Conservation (phyloP, 35 echinoderm and acorn worm species). For the Apostichopus californicus region DNA sequence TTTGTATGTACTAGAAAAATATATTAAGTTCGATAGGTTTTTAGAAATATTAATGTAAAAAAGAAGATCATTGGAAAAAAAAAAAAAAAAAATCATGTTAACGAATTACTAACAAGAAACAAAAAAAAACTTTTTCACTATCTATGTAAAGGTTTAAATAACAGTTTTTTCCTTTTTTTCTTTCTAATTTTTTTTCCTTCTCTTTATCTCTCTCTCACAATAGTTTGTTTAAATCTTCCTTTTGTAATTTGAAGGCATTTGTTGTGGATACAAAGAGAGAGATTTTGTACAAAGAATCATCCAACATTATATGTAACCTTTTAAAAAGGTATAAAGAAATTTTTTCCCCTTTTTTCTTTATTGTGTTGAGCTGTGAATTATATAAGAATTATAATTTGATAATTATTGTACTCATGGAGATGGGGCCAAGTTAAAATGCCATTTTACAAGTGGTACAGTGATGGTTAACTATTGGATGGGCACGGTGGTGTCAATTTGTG, state of each 20-base stretch:
- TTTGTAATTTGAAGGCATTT: background rate
- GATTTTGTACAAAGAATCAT: background rate
- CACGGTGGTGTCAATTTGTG: no score
- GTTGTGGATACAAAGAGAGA: background rate
- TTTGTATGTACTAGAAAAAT: background rate
- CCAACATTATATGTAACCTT: background rate
- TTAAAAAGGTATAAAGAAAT: background rate
- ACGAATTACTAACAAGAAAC: background rate
- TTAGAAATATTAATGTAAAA: background rate
- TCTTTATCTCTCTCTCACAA: background rate
- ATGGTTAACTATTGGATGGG: no score
- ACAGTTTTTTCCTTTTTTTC: background rate
- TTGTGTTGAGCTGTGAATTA: background rate
- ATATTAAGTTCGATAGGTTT: background rate
- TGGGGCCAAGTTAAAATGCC: no score
- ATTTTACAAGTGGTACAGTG: no score
- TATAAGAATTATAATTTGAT: no score
- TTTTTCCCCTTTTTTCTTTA: background rate
- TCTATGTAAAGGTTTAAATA: background rate
- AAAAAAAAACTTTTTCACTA: background rate
- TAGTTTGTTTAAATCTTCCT: background rate
- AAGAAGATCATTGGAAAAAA: no score
- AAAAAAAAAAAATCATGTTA: background rate
- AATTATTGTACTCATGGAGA: no score
- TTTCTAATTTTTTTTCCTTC: background rate